Evolutionary conservation across 1,140 invertebrate species (phyloP).

Genomic region (Drosophila triauraria): DNA sequence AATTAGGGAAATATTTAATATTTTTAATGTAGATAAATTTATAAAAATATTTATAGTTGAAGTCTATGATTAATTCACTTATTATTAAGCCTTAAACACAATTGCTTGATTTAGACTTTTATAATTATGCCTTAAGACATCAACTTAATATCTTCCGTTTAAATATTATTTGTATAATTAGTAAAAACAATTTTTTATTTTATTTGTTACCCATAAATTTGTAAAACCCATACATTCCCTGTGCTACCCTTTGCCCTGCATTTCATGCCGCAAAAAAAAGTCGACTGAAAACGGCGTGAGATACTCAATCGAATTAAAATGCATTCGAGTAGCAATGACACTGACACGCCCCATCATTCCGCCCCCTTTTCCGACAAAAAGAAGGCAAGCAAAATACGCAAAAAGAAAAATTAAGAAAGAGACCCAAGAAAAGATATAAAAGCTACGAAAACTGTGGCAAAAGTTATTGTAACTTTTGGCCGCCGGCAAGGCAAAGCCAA

Average conservation of each 20-base stretch:
- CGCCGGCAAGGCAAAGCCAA: slow-evolving; percentile 56
- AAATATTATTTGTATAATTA: neutral
- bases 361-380: slow-evolving; percentile 4
- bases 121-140: too few relatives aligned
- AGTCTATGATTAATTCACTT: too few relatives aligned
- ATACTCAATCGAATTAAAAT: slow-evolving; percentile 79
- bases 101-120: too few relatives aligned
- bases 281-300: slow-evolving; percentile 29
- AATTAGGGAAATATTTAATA: too few relatives aligned
- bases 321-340: slow-evolving; percentile 75
- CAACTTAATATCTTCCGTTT: neutral
- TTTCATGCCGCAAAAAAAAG: slow-evolving; percentile 8
- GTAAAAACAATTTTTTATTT: neutral
- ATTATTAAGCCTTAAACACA: too few relatives aligned
- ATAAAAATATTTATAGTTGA: too few relatives aligned
- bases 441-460: slow-evolving; percentile 77
- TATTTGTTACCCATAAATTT: neutral
- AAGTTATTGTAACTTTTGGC: slow-evolving; percentile 79
- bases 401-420: slow-evolving; percentile 21
- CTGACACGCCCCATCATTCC: slow-evolving; percentile 49
- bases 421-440: slow-evolving; percentile 36
- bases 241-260: neutral
- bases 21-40: too few relatives aligned
- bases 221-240: neutral
- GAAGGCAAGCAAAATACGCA: slow-evolving; percentile 14